phyloP scores from a whole-genome alignment of 1,140 invertebrate genomes.

The Rhyacophila brunnea region DNA sequence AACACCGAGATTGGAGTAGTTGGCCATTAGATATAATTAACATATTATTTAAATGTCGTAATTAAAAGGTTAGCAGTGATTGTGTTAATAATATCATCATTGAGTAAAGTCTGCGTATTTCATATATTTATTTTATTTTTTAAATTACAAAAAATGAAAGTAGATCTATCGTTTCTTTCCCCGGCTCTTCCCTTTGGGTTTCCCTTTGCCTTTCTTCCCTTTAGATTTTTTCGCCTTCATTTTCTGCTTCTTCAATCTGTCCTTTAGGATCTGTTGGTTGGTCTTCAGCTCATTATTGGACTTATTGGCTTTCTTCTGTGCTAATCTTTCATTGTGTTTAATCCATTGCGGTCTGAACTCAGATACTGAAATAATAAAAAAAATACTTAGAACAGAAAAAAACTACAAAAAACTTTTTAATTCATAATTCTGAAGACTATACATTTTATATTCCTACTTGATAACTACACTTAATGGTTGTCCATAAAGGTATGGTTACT shows the following conservation, averaged over 20 bases:
- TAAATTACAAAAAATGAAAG: background rate
- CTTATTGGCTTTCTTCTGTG: constrained; percentile 43
- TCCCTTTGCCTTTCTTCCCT: constrained; percentile 20
- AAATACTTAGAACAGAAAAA: too few relatives aligned
- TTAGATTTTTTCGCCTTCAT: constrained; percentile 47
- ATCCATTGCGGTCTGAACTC: constrained; percentile 54
- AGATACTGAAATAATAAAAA: constrained; percentile 39
- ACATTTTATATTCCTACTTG: too few relatives aligned
- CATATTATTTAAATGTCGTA: too few relatives aligned
- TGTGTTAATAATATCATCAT: too few relatives aligned
- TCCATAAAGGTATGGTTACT: too few relatives aligned
- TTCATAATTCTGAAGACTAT: too few relatives aligned
- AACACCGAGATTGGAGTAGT: too few relatives aligned
- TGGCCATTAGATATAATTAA: too few relatives aligned
- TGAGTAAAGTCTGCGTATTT: too few relatives aligned
- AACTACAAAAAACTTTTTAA: too few relatives aligned
- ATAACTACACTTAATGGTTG: too few relatives aligned
- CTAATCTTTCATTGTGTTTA: constrained; percentile 50
- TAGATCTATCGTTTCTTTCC: constrained; percentile 10
- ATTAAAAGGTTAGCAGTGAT: too few relatives aligned
- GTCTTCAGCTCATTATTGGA: constrained; percentile 45
- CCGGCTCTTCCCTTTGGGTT: constrained; percentile 1
- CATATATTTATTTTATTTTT: background rate
- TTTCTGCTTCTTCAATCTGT: constrained; percentile 50
- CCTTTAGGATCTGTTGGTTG: constrained; percentile 53